Base-by-base conservation (phyloP, 2,888 invertebrate species). In the Uropetala carovei region DNA sequence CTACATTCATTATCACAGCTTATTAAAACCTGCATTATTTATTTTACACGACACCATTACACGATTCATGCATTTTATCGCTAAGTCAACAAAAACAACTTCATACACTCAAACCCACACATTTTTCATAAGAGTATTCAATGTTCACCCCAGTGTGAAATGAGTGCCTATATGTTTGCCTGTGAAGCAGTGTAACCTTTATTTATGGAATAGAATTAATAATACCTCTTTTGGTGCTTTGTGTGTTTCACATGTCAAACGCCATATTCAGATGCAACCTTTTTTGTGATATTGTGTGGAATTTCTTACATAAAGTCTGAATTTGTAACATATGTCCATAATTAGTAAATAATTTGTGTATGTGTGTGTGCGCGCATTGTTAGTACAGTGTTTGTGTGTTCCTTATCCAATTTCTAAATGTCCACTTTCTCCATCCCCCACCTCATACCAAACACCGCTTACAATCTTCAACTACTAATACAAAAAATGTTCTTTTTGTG, bases 81-180 rank as follows among this genome's bases (percentile, higher is more conserved):
- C 5, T 43, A 43, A 43, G 5, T 43, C 43, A 5, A 1, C 43
- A 43, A 43, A 43, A 43, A 43, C 43, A 43, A 43, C 11, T 43
- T 43, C 83, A 83, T 43, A n/a, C 83, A 83, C 8, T 56, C 84
- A 83, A 16, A 22, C 84, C 18, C 84, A 83, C 83, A 82, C 13
- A 30, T 43, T 82, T n/a, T 16, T 8, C 18, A 83, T 30, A 0
- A 7, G 7, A 30, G 7, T 13, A 16, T 83, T 83, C 56, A 43
- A 22, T 56, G 9, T 18, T 30, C 18, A 59, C 11, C 59, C 60
- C 30, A 59, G 59, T 86, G 86, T 86, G 30, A 27, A 60, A 13
- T 27, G 86, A 59, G 58, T 60, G 86, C 86, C 57, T 86, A 64
- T 13, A 64, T 59, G 68, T 60, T n/a, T 89, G 89, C 89, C n/a